Evolutionary conservation across 2,888 invertebrate genomes (phyloP).

Genomic region (Chrysolina haemoptera): DNA sequence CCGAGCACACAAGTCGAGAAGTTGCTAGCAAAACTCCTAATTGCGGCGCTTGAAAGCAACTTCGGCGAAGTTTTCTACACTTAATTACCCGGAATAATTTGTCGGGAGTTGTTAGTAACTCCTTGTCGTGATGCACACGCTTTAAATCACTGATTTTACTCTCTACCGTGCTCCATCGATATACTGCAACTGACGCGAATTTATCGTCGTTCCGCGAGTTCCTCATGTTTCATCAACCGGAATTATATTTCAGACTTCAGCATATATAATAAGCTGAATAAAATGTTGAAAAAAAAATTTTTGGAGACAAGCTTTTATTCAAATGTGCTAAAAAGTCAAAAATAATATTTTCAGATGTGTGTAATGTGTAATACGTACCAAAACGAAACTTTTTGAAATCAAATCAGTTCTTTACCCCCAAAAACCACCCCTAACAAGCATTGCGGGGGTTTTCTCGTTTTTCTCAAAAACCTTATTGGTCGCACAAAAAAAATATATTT

Average conservation of each 20-base stretch:
- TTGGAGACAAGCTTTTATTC: no score
- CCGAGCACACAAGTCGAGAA: constrained; percentile 23
- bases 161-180: constrained; percentile 15
- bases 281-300: no score
- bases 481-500: no score
- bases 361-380: no score
- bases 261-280: no score
- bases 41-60: constrained; percentile 31
- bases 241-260: not conserved
- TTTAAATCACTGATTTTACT: constrained; percentile 22
- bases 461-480: no score
- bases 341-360: no score
- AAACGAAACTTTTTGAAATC: no score
- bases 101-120: constrained; percentile 68
- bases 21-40: constrained; percentile 30
- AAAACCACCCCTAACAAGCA: no score
- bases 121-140: constrained; percentile 28
- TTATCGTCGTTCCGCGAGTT: not conserved
- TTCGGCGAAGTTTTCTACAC: constrained; percentile 70
- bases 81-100: constrained; percentile 77
- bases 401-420: no score
- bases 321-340: no score
- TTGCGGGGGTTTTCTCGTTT: no score
- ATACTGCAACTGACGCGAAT: constrained; percentile 26
- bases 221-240: not conserved